Evolutionary conservation across 2,113 vertebrate genomes (phyloP).

Genomic region (Anhinga anhinga): DNA sequence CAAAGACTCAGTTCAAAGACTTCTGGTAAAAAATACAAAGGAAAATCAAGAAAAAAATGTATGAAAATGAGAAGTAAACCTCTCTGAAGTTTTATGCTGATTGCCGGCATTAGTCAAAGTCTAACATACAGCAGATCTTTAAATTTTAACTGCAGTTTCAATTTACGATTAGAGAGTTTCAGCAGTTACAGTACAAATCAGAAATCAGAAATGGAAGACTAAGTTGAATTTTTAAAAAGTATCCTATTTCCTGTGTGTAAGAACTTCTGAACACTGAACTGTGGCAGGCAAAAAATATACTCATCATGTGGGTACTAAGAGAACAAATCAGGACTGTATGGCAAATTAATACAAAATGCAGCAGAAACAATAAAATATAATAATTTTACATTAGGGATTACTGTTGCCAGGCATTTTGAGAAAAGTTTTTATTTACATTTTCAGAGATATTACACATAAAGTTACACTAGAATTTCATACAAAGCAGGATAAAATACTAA

Average conservation of each 20-base stretch:
- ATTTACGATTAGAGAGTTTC: background rate
- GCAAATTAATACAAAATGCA: background rate
- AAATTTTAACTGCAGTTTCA: background rate
- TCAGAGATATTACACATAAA: background rate
- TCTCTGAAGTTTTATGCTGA: background rate
- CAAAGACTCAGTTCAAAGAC: background rate
- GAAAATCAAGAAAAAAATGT: background rate
- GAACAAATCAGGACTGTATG: background rate
- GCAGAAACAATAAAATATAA: background rate
- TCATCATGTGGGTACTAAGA: background rate
- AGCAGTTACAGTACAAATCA: background rate
- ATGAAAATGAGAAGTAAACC: background rate
- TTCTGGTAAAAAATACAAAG: background rate
- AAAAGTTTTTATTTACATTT: conserved; percentile 16
- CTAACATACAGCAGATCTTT: background rate
- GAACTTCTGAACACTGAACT: background rate
- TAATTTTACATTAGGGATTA: background rate
- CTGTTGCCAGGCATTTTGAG: background rate
- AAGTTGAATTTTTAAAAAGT: background rate
- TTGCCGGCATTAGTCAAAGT: background rate
- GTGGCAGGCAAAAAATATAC: background rate
- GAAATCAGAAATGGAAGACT: background rate
- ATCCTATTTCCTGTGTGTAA: background rate
- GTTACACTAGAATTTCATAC: background rate
- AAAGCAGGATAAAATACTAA: background rate